Percentiles rank a stretch among this genome's conserved stretches.
Conservation (phyloP, 2,113 vertebrate species). For the Lophius piscatorius region DNA sequence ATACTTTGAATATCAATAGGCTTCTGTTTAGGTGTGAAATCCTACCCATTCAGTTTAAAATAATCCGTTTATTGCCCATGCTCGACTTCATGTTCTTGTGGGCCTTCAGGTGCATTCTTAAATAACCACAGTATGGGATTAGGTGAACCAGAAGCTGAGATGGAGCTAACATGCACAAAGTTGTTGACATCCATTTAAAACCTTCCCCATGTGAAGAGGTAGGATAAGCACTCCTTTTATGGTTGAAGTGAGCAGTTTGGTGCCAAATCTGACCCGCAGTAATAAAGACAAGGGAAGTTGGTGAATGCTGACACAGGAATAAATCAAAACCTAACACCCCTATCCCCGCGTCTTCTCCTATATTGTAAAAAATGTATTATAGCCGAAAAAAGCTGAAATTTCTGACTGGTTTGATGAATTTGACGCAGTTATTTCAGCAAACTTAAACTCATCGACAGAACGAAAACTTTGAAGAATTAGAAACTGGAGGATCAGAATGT, state of each 20-base stretch:
- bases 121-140: conserved; percentile 10
- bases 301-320: conserved; percentile 25
- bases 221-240: conserved; percentile 68
- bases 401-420: conserved; percentile 45
- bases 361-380: conserved; percentile 42
- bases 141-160: conserved; percentile 22
- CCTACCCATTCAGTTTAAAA: background rate
- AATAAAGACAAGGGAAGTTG: conserved; percentile 22
- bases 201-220: conserved; percentile 41
- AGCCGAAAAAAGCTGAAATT: conserved; percentile 47
- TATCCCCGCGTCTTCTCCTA: conserved; percentile 18
- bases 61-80: background rate
- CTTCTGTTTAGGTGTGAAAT: background rate
- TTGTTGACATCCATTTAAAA: conserved; percentile 31
- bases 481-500: conserved; percentile 59
- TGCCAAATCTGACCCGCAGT: conserved; percentile 19
- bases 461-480: conserved; percentile 60
- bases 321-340: conserved; percentile 12
- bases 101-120: conserved; percentile 5
- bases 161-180: conserved; percentile 35
- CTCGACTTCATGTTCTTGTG: conserved; percentile 7
- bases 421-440: conserved; percentile 76
- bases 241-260: conserved; percentile 55
- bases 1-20: background rate
- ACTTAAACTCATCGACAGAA: conserved; percentile 74